Evolutionary conservation across 2,113 vertebrate genomes (phyloP).

Genomic region (Tamias sibiricus): DNA sequence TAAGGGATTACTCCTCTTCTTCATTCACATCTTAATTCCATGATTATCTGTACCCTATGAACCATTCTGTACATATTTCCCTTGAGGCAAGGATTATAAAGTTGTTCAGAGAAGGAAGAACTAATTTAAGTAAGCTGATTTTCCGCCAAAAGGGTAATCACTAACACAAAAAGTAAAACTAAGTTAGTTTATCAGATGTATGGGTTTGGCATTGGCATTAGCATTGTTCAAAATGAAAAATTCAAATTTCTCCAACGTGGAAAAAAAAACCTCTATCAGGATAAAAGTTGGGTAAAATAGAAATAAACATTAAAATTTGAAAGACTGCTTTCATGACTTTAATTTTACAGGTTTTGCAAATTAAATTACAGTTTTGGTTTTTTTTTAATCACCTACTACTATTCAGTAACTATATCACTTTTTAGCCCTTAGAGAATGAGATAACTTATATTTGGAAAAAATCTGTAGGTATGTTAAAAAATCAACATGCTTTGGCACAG

Average conservation of each 20-base stretch:
- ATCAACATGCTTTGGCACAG: not conserved
- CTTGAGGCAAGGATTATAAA: not conserved
- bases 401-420: not conserved
- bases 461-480: not conserved
- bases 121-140: not conserved
- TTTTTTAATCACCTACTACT: slow-evolving; percentile 36
- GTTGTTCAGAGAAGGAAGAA: not conserved
- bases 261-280: not conserved
- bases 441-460: not conserved
- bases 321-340: not conserved
- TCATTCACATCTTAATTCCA: not conserved
- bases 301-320: not conserved
- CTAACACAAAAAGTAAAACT: slow-evolving; percentile 36
- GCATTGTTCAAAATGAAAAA: not conserved
- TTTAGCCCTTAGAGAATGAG: slow-evolving; percentile 41
- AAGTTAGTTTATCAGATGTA: not conserved
- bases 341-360: slow-evolving; percentile 6
- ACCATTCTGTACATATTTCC: not conserved
- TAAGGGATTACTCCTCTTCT: not conserved
- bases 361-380: slow-evolving; percentile 28
- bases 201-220: not conserved
- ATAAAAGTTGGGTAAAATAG: not conserved
- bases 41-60: not conserved
- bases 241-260: not conserved
- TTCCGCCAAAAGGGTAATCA: slow-evolving; percentile 15